A percentile compares a stretch with the other conserved stretches of the same genome.
Conservation (phyloP, 1,140 invertebrate genomes). For the Macrocentrus cingulum region DNA sequence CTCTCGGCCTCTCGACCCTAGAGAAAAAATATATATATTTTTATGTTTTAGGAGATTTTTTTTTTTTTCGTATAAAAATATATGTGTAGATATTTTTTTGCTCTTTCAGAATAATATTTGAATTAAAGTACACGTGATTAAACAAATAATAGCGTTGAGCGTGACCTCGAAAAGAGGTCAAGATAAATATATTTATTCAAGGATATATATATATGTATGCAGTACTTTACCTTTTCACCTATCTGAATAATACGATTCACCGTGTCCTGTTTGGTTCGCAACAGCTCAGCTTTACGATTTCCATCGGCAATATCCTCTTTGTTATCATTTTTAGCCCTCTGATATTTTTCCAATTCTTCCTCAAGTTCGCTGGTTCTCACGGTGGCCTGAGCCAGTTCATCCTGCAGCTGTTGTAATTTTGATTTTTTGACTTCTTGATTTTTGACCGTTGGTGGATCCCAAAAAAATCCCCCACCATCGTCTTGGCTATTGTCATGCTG, state of each 20-base stretch:
- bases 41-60: no score
- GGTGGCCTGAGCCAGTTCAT: slow-evolving; percentile 52
- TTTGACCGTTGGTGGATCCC: slow-evolving; percentile 47
- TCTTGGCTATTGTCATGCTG: slow-evolving; percentile 38
- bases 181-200: not conserved
- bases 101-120: no score
- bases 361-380: slow-evolving; percentile 51
- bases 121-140: not conserved
- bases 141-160: no score
- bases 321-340: slow-evolving; percentile 37
- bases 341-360: slow-evolving; percentile 41
- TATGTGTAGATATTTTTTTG: no score
- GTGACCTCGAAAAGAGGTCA: not conserved
- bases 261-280: slow-evolving; percentile 55
- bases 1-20: slow-evolving; percentile 49
- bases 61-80: no score
- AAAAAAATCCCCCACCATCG: slow-evolving; percentile 46
- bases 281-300: slow-evolving; percentile 48
- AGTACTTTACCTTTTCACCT: slow-evolving; percentile 51
- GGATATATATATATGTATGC: not conserved
- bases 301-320: slow-evolving; percentile 47
- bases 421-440: slow-evolving; percentile 38
- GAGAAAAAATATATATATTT: no score
- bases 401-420: slow-evolving; percentile 43
- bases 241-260: slow-evolving; percentile 56